Evolutionary conservation across 2,888 invertebrate species (phyloP).

Genomic region (Polydrusus cervinus): DNA sequence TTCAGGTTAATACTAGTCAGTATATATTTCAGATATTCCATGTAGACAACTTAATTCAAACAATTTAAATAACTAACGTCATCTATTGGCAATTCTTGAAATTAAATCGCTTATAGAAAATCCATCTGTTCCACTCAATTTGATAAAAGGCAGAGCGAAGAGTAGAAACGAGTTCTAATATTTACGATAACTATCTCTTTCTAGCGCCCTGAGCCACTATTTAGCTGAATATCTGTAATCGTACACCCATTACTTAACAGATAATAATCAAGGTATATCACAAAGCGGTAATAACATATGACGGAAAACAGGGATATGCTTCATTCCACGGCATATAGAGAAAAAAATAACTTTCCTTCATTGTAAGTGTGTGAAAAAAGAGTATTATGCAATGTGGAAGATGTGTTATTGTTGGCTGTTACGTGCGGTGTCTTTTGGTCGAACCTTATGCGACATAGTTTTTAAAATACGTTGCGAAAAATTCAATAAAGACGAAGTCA

Average conservation of each 20-base stretch:
- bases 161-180: conserved; percentile 57
- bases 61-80: too few species aligned
- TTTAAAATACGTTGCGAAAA: too few species aligned
- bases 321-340: conserved; percentile 50
- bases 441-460: background rate
- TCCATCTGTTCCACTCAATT: conserved; percentile 23
- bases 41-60: too few species aligned
- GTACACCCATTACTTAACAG: conserved; percentile 61
- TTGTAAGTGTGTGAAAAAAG: conserved; percentile 27
- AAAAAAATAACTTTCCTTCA: conserved; percentile 14
- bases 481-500: too few species aligned
- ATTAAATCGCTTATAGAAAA: background rate
- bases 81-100: too few species aligned
- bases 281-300: conserved; percentile 59
- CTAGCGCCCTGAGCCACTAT: conserved; percentile 58
- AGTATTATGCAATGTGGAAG: background rate
- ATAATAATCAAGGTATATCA: conserved; percentile 59
- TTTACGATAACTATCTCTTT: conserved; percentile 59
- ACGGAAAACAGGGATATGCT: conserved; percentile 57
- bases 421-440: background rate
- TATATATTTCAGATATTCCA: too few species aligned
- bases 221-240: conserved; percentile 63
- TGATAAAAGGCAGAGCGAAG: conserved; percentile 22
- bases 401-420: background rate
- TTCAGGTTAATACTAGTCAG: too few species aligned